Conservation (phyloP, 2,888 invertebrate genomes). For the Conchocele bisecta region DNA sequence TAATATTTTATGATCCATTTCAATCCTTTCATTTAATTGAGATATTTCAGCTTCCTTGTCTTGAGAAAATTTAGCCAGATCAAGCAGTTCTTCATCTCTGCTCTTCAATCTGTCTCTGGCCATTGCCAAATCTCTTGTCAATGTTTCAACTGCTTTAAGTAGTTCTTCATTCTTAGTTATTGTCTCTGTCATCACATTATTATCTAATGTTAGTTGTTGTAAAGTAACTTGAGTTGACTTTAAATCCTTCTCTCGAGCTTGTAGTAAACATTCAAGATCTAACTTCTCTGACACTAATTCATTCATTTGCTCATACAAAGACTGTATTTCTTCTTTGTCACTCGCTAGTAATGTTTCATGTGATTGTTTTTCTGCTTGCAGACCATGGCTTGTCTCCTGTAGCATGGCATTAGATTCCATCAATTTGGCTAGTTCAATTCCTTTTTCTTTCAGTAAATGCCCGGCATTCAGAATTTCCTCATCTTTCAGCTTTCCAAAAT, state of each 20-base stretch:
- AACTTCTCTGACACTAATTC: slow-evolving; percentile 59
- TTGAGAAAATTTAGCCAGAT: slow-evolving; percentile 35
- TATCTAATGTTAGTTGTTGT: slow-evolving; percentile 37
- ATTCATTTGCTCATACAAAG: slow-evolving; percentile 62
- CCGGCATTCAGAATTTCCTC: slow-evolving; percentile 40
- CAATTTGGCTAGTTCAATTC: slow-evolving; percentile 33
- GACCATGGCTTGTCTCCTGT: slow-evolving; percentile 38
- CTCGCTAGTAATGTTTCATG: slow-evolving; percentile 43
- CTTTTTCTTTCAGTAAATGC: slow-evolving; percentile 44
- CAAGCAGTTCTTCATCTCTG: slow-evolving; percentile 36
- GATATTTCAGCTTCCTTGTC: slow-evolving; percentile 57
- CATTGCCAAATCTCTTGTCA: slow-evolving; percentile 59
- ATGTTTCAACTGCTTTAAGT: slow-evolving; percentile 50
- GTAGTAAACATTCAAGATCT: slow-evolving; percentile 50
- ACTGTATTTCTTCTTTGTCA: slow-evolving; percentile 58
- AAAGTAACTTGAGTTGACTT: slow-evolving; percentile 42
- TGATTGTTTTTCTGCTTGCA: slow-evolving; percentile 44
- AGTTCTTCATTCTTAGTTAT: slow-evolving; percentile 53
- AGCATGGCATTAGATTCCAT: slow-evolving; percentile 32
- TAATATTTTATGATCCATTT: slow-evolving; percentile 7
- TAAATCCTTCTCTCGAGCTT: slow-evolving; percentile 58
- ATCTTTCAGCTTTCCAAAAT: slow-evolving; percentile 33
- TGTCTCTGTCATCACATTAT: slow-evolving; percentile 53
- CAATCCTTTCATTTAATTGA: slow-evolving; percentile 19
- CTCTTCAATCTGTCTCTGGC: slow-evolving; percentile 47